A percentile compares a stretch with the other conserved stretches of the same genome.
These are phyloP conservation scores for Noctilio leporinus DNA, from an alignment of 2,113 vertebrate genomes.

Conservation along the genomic window DNA sequence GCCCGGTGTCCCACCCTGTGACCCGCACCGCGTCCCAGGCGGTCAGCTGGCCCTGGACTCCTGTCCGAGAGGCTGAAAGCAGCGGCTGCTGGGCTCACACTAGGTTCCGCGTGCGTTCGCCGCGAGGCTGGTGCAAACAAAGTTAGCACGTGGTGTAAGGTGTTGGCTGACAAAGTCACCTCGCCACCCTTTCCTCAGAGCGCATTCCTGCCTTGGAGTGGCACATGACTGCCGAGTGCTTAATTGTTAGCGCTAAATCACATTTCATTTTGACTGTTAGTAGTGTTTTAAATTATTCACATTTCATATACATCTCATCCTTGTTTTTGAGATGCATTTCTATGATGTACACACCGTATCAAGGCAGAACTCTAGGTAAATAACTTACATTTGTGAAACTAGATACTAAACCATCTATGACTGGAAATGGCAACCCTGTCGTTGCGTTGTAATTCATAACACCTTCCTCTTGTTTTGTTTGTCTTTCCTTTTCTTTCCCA, in stretches of 20 bases:
- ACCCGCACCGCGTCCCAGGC: rapidly evolving
- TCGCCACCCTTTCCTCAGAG: not conserved
- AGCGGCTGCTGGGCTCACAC: not conserved
- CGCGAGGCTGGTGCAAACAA: not conserved
- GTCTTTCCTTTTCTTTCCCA: not conserved
- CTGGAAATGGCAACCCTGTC: not conserved
- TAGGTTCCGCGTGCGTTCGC: rapidly evolving
- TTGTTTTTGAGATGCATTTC: not conserved
- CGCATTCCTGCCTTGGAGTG: not conserved
- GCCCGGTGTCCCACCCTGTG: too few relatives aligned
- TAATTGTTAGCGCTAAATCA: not conserved
- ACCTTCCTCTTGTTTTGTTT: not conserved
- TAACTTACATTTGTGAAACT: not conserved
- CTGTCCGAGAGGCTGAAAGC: too few relatives aligned
- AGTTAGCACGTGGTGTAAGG: too few relatives aligned
- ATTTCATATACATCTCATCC: not conserved
- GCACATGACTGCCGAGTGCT: not conserved
- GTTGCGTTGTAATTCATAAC: rapidly evolving
- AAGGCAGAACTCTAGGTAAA: not conserved
- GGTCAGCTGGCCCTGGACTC: not conserved
- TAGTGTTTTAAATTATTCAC: not conserved
- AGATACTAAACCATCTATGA: not conserved
- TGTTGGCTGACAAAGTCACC: too few relatives aligned
- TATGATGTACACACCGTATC: too few relatives aligned
- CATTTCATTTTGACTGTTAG: not conserved